Conservation (phyloP, 2,888 invertebrate species). For the Xanthia togata region DNA sequence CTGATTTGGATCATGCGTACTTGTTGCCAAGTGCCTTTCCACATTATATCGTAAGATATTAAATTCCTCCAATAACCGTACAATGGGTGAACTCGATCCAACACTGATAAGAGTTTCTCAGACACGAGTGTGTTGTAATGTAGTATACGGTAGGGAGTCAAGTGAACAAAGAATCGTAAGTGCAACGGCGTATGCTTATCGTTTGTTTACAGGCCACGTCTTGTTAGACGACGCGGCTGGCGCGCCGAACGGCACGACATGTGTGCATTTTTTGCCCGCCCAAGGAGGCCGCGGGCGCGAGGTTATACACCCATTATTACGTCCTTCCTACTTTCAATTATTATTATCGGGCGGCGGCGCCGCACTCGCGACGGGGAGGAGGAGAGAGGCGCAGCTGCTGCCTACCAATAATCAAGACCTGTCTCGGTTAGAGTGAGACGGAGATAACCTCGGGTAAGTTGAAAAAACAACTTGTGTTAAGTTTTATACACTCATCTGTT, state of each 20-base stretch:
- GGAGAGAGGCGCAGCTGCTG: conserved; percentile 91
- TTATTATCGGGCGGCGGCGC: conserved; percentile 90
- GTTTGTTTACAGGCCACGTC: conserved; percentile 81
- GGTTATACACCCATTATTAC: conserved; percentile 91
- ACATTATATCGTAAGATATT: conserved; percentile 30
- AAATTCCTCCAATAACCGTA: conserved; percentile 55
- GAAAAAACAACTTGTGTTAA: conserved; percentile 60
- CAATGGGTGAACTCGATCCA: conserved; percentile 71
- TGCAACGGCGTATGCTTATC: conserved; percentile 76
- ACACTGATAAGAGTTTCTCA: conserved; percentile 76
- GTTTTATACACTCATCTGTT: conserved; percentile 13
- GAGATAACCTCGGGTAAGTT: conserved; percentile 74
- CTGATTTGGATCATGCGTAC: not conserved
- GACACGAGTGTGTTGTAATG: conserved; percentile 76
- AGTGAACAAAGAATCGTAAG: conserved; percentile 79
- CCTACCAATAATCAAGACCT: conserved; percentile 91
- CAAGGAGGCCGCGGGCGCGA: conserved; percentile 91
- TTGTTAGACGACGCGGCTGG: conserved; percentile 76
- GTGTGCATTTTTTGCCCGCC: conserved; percentile 91
- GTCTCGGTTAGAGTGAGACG: conserved; percentile 83
- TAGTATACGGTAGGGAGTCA: conserved; percentile 73
- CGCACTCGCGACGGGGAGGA: conserved; percentile 89
- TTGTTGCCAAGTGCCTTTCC: conserved; percentile 5
- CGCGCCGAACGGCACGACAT: conserved; percentile 82
- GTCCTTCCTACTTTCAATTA: conserved; percentile 91